Percentiles rank a stretch among this genome's conserved stretches.
Evolutionary conservation across 2,113 vertebrate species (phyloP).

Genomic region (Paedocypris sp.): DNA sequence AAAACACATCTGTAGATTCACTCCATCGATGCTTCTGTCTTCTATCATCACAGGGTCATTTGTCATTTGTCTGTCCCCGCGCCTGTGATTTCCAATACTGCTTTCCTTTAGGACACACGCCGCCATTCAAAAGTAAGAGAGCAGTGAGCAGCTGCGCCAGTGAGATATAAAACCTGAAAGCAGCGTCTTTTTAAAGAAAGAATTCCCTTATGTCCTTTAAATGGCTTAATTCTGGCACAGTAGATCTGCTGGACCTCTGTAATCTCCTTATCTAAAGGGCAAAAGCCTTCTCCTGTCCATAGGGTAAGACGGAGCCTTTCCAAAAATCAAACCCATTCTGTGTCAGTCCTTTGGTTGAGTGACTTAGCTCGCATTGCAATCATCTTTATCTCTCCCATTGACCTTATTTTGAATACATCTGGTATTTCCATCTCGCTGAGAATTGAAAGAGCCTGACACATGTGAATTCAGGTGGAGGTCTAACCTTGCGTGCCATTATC

Average conservation of each 20-base stretch:
- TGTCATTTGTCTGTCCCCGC: conserved; percentile 13
- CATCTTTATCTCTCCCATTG: conserved; percentile 37
- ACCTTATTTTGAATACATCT: conserved; percentile 35
- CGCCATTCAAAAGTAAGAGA: too few relatives aligned
- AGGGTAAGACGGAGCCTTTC: conserved; percentile 13
- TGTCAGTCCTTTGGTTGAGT: background rate
- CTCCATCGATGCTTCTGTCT: conserved; percentile 10
- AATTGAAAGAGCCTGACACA: background rate
- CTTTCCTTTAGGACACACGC: conserved; percentile 16
- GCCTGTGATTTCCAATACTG: conserved; percentile 5
- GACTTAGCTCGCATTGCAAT: conserved; percentile 37
- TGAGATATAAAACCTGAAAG: background rate
- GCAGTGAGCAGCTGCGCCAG: conserved; percentile 2
- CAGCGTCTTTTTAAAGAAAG: background rate
- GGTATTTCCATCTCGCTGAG: background rate
- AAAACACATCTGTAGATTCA: conserved; percentile 12
- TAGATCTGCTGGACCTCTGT: conserved; percentile 23
- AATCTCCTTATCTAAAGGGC: conserved; percentile 29
- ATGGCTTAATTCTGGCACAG: conserved; percentile 2
- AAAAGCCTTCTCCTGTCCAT: conserved; percentile 5
- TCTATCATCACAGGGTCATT: background rate
- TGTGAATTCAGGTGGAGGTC: background rate
- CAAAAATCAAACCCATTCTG: conserved; percentile 14
- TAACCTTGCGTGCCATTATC: background rate
- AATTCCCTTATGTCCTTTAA: conserved; percentile 5